Conservation (phyloP, 1,140 invertebrate species). For the Cydia splendana region DNA sequence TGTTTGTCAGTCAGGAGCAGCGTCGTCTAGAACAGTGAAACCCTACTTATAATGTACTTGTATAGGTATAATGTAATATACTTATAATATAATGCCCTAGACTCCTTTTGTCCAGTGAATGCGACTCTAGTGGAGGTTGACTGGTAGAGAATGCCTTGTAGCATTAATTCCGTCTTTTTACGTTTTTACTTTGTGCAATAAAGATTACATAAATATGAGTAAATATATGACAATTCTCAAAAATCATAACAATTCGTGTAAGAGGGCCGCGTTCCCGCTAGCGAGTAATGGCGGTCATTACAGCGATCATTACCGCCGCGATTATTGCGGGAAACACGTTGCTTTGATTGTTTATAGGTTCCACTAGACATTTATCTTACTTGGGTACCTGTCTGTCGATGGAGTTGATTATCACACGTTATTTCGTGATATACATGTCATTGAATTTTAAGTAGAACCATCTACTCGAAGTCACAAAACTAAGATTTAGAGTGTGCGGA, state of each 20-base stretch:
- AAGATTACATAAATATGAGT: not conserved
- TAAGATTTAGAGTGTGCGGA: no score
- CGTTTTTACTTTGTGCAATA: not conserved
- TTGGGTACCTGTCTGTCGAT: not conserved
- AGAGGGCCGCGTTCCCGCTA: not conserved
- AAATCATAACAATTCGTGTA: conserved; percentile 12
- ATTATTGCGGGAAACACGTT: conserved; percentile 7
- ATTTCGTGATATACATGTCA: not conserved
- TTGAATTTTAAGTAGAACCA: no score
- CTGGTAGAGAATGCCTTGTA: no score
- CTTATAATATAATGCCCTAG: no score
- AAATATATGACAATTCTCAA: not conserved
- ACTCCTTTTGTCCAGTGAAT: no score
- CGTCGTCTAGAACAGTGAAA: no score
- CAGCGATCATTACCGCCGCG: not conserved
- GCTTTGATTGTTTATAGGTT: conserved; percentile 17
- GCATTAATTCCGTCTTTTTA: no score
- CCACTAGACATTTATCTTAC: not conserved
- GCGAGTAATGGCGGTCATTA: not conserved
- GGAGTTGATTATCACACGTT: not conserved
- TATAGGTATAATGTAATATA: no score
- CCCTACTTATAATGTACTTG: no score
- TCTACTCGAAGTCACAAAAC: no score
- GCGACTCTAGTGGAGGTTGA: no score
- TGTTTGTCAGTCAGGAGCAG: no score